These are phyloP conservation scores for Atta texana DNA, from an alignment of 1,140 invertebrate species.

Conservation along the genomic window DNA sequence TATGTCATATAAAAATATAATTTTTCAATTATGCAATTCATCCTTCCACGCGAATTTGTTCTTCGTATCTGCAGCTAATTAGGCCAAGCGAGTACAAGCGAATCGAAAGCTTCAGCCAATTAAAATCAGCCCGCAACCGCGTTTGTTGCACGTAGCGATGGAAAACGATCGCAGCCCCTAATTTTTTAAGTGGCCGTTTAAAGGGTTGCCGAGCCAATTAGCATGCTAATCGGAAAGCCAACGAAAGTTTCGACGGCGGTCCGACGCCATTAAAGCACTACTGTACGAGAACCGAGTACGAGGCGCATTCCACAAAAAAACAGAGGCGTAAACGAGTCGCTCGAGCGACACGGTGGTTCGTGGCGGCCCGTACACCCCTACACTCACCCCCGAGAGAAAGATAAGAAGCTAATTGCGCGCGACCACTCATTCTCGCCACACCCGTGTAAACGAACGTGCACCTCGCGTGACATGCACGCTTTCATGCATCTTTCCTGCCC, in stretches of 20 bases:
- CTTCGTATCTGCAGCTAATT: conserved; percentile 9
- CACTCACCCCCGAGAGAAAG: conserved; percentile 53
- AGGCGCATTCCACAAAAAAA: conserved; percentile 53
- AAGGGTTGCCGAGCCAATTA: conserved; percentile 75
- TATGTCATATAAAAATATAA: neutral
- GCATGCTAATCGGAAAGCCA: conserved; percentile 69
- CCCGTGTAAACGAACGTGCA: conserved; percentile 72
- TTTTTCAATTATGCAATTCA: neutral
- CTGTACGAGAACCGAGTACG: conserved; percentile 36
- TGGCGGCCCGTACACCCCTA: conserved; percentile 48
- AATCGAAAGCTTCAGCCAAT: conserved; percentile 31
- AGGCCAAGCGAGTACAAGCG: neutral
- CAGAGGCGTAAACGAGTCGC: conserved; percentile 57
- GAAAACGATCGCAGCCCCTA: conserved; percentile 51
- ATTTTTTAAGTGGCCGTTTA: conserved; percentile 78
- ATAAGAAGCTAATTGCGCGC: conserved; percentile 77
- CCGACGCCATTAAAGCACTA: neutral
- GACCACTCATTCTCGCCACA: conserved; percentile 75
- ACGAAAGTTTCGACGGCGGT: conserved; percentile 60
- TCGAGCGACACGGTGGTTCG: conserved; percentile 39
- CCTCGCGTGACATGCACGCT: conserved; percentile 73
- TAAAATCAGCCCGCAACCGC: conserved; percentile 59
- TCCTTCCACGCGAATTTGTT: neutral
- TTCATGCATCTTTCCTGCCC: conserved; percentile 70
- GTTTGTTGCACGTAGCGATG: conserved; percentile 58